A percentile compares a stretch with the other conserved stretches of the same genome.
Evolutionary conservation across 1,140 invertebrate genomes (phyloP).

Genomic region (Lepidurus couesii): DNA sequence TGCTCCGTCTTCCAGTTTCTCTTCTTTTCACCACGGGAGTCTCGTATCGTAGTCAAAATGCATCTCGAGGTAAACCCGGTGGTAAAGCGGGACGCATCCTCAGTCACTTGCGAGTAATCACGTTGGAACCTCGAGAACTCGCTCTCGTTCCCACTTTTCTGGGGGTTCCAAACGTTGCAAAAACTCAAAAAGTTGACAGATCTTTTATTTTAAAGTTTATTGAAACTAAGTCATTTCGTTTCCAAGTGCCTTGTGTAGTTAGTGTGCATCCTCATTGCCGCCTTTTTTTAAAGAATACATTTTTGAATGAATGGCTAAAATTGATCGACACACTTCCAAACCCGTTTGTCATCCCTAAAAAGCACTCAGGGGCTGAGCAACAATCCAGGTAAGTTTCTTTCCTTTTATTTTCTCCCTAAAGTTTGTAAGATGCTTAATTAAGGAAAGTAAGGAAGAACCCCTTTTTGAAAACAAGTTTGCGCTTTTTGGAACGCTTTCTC

Average conservation of each 20-base stretch:
- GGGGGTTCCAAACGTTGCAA: neutral
- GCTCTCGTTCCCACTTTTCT: neutral
- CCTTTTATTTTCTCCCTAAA: too few relatives aligned
- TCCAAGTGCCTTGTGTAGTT: neutral
- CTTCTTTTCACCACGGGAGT: neutral
- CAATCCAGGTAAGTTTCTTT: too few relatives aligned
- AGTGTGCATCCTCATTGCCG: neutral
- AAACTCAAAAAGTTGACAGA: neutral
- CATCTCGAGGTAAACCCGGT: conserved; percentile 9
- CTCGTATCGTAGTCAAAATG: neutral
- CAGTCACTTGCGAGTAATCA: neutral
- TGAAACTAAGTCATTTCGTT: neutral
- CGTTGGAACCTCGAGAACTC: neutral
- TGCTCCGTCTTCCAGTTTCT: neutral
- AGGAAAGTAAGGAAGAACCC: too few relatives aligned
- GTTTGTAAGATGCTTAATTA: too few relatives aligned
- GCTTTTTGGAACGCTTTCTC: too few relatives aligned
- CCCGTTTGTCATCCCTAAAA: neutral
- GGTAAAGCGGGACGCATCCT: neutral
- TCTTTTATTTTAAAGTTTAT: neutral
- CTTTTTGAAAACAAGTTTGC: too few relatives aligned
- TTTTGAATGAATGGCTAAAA: neutral
- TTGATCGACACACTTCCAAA: conserved; percentile 5
- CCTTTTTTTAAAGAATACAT: too few relatives aligned
- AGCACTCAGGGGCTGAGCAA: neutral